Evolutionary conservation across 2,113 vertebrate genomes (phyloP).

Genomic region (Datnioides undecimradiatus): DNA sequence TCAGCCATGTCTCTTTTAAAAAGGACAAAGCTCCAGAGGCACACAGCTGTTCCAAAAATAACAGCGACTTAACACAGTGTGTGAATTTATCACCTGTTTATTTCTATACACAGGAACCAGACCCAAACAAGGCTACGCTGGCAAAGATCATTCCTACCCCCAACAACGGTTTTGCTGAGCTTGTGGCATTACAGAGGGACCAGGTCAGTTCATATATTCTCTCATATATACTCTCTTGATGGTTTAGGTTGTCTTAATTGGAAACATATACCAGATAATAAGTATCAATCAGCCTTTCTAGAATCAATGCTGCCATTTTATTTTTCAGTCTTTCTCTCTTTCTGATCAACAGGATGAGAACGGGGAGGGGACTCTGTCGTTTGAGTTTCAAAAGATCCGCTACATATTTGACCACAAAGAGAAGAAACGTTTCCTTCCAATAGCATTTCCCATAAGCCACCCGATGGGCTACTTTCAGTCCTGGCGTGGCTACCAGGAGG

Average conservation of each 20-base stretch:
- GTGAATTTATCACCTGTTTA: slow-evolving; percentile 53
- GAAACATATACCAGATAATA: slow-evolving; percentile 1
- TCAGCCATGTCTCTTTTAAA: neutral
- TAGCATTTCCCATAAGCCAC: slow-evolving; percentile 88
- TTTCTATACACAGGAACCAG: slow-evolving; percentile 85
- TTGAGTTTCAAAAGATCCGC: slow-evolving; percentile 97
- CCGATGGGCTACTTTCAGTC: slow-evolving; percentile 89
- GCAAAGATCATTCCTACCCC: slow-evolving; percentile 95
- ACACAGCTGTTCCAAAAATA: slow-evolving; percentile 16
- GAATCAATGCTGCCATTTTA: neutral
- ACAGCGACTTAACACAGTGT: slow-evolving; percentile 13
- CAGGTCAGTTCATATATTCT: slow-evolving; percentile 83
- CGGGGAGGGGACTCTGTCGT: slow-evolving; percentile 85
- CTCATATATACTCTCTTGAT: neutral
- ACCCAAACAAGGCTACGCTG: slow-evolving; percentile 87
- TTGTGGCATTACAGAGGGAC: slow-evolving; percentile 90
- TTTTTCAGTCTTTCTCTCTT: neutral
- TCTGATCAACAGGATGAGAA: slow-evolving; percentile 86
- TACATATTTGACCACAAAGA: slow-evolving; percentile 88
- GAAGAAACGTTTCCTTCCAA: slow-evolving; percentile 89
- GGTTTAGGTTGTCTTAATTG: neutral
- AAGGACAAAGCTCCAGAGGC: neutral
- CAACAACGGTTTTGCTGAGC: slow-evolving; percentile 93
- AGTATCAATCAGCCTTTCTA: neutral
- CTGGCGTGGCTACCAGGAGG: slow-evolving; percentile 93